A percentile compares a stretch with the other conserved stretches of the same genome.
phyloP scores from a whole-genome alignment of 2,797 vertebrate genomes.

The Dermochelys coriacea region DNA sequence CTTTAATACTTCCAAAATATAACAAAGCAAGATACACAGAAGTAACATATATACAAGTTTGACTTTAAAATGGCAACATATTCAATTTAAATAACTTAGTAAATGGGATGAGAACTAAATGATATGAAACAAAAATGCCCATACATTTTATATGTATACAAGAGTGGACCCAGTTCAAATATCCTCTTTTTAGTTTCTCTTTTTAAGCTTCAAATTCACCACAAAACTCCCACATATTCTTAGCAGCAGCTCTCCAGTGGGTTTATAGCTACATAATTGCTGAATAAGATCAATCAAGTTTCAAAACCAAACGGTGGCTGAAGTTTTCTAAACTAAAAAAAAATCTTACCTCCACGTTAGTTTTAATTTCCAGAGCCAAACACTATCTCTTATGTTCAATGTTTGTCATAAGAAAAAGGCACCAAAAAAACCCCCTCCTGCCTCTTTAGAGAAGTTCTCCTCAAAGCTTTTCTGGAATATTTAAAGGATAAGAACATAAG shows the following conservation, averaged over 20 bases:
- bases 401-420: not conserved
- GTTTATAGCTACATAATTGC: not conserved
- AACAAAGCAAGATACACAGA: not conserved
- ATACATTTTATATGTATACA: accelerated
- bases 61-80: not conserved
- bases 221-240: not conserved
- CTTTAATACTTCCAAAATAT: accelerated
- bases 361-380: not conserved
- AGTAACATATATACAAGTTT: not conserved
- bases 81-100: not conserved
- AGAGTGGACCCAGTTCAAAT: not conserved
- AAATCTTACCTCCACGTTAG: not conserved
- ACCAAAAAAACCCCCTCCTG: not conserved
- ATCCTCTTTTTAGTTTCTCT: not conserved
- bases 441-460: not conserved
- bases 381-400: not conserved
- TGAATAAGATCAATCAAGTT: not conserved
- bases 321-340: not conserved
- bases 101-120: accelerated
- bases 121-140: not conserved
- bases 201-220: not conserved
- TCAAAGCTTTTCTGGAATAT: accelerated
- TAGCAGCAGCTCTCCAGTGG: not conserved
- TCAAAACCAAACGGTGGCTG: not conserved
- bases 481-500: not conserved